Base-by-base conservation (phyloP, 1,140 invertebrate species). In the Nylanderia fulva region DNA sequence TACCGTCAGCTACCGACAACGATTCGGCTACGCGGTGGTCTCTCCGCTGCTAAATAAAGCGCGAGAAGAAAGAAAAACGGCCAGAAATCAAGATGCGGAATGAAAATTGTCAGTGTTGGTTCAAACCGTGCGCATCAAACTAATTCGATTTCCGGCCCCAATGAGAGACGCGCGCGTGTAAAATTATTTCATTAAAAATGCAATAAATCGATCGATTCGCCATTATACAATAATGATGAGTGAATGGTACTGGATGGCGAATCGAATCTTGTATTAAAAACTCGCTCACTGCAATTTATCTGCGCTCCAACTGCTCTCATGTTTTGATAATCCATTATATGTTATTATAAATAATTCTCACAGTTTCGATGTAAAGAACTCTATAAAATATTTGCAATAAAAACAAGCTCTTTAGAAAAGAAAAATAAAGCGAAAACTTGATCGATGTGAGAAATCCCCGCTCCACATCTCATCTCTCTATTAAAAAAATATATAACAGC, bases 1-100 rank as follows among this genome's bases (percentile, higher is more conserved):
- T 92, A 84, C 90, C 84, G 93, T 94, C 93, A 94, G 93, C 93
- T 90, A 48, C 15, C 88, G 58, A 71, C 66, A 60, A 75, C 61
- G 76, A 82, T 39, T 79, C 86, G 83, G 45, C 66, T 56, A 54
- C 36, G 42, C 24, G 61, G 63, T 52, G 18, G 24, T 52, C n/a
- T n/a, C n/a, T n/a, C 54, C 60, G 33, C 66, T 42, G 64, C 45
- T 83, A 84, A 74, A 84, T 68, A 52, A 84, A 84, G 18, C 24
- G 61, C 66, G 24, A 72, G 58, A 63, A 39, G 58, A 79, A 79
- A 71, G 45, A 33, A 27, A 45, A n/a, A 11, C 15, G 85, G 54
- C 7, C 45, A 72, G 58, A 48, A 42, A 29, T 33, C 29, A 18
- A 18, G 8, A 79, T 29, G 15, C 13, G 1, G 27, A 39, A 1